Evolutionary conservation across 1,140 invertebrate genomes (phyloP), one percentile per base, ranked within the genome.

Genomic region (Acyrthosiphon pisum): DNA sequence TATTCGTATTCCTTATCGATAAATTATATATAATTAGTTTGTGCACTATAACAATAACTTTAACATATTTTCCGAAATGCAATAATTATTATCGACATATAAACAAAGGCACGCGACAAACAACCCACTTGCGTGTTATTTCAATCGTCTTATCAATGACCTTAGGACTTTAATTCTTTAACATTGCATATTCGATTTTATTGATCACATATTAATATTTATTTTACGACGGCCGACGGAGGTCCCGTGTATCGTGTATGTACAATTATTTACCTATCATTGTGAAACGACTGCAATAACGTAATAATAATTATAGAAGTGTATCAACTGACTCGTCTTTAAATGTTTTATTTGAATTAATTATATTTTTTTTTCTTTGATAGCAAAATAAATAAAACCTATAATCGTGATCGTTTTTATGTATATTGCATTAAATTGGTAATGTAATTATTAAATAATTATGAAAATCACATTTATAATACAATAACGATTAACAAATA

Each of bases 121-220:
- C 30, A 76, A 76, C n/a, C 14, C n/a, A 76, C 14, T 35, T 4
- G n/a, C n/a, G 11, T 23, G 20, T 53, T 53, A 53, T 53, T 76
- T 76, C n/a, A n/a, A 76, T 76, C 60, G 60, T n/a, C n/a, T 76
- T n/a, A 76, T 76, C 60, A 76, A 76, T 76, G 60, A n/a, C 60
- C 60, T 76, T 7, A 30, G 11, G 60, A 76, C n/a, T 76, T n/a
- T 6, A 2, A 4, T n/a, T 14, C 11, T 23, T 76, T 35, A 76
- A 76, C 18, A 18, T 76, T 76, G 4, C n/a, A n/a, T 76, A 18
- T 18, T 76, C n/a, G 18, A 76, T n/a, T 68, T n/a, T 68, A 68
- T 68, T 68, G 60, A 68, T n/a, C 26, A 56, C 11, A 14, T 76
- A n/a, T n/a, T n/a, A n/a, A n/a, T 76, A 35, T 76, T 76, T 14